A percentile compares a stretch with the other conserved stretches of the same genome.
phyloP scores from a whole-genome alignment of 1,140 invertebrate genomes.

The Mamestra configurata region DNA sequence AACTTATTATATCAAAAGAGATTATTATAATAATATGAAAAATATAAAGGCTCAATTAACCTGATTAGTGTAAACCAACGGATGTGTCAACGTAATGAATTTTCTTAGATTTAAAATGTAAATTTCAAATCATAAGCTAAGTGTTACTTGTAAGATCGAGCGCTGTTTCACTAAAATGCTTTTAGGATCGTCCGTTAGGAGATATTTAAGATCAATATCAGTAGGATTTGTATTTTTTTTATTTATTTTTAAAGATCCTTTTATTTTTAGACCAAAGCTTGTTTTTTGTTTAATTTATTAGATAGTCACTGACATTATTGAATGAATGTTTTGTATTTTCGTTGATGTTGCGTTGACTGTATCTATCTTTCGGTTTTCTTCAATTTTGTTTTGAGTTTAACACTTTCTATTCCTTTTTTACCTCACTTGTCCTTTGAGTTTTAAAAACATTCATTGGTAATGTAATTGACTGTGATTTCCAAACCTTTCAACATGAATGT shows the following conservation, averaged over 20 bases:
- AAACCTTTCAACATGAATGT: not conserved
- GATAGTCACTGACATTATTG: slow-evolving; percentile 13
- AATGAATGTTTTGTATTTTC: slow-evolving; percentile 24
- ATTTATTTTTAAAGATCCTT: slow-evolving; percentile 56
- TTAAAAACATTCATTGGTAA: slow-evolving; percentile 30
- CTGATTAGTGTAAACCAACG: slow-evolving; percentile 50
- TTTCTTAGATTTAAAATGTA: slow-evolving; percentile 50
- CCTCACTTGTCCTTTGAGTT: not conserved
- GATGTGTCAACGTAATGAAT: slow-evolving; percentile 53
- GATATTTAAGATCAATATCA: slow-evolving; percentile 35
- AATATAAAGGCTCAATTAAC: slow-evolving; percentile 49
- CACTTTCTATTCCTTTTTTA: not conserved
- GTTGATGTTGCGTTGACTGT: not conserved
- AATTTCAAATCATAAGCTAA: slow-evolving; percentile 45
- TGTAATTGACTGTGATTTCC: slow-evolving; percentile 21
- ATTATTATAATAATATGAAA: slow-evolving; percentile 40
- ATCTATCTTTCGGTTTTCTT: not conserved
- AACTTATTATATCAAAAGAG: slow-evolving; percentile 40
- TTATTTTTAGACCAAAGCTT: slow-evolving; percentile 74
- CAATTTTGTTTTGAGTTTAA: not conserved
- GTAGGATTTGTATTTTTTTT: slow-evolving; percentile 59
- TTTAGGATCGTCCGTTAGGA: slow-evolving; percentile 27
- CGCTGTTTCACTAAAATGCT: slow-evolving; percentile 20
- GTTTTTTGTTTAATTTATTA: slow-evolving; percentile 61
- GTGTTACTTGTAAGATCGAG: slow-evolving; percentile 32